Evolutionary conservation across 2,113 vertebrate species (phyloP).

Genomic region (Apus apus): DNA sequence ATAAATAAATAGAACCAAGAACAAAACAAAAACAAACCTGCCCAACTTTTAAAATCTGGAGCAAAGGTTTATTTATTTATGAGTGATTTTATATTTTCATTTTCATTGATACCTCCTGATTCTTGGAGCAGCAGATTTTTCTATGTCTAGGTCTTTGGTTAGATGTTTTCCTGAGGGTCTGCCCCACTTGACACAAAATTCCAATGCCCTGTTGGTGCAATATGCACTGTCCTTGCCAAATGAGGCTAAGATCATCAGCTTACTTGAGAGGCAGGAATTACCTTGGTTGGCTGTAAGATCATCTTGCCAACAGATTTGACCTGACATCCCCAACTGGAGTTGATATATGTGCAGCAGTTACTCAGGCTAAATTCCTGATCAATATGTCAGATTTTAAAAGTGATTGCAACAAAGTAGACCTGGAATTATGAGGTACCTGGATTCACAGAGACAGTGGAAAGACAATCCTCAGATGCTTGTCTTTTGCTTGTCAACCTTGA

Average conservation of each 20-base stretch:
- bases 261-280: background rate
- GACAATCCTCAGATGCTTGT: slow-evolving; percentile 10
- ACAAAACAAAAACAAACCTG: background rate
- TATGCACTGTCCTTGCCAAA: background rate
- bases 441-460: slow-evolving; percentile 34
- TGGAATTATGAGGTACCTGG: slow-evolving; percentile 39
- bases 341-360: slow-evolving; percentile 75
- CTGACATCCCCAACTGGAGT: slow-evolving; percentile 42
- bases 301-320: slow-evolving; percentile 68
- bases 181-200: background rate
- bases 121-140: background rate
- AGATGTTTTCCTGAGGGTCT: background rate
- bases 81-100: slow-evolving; percentile 3
- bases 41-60: background rate
- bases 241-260: background rate
- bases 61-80: slow-evolving; percentile 15
- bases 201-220: background rate
- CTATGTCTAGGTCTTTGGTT: rapidly evolving
- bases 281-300: slow-evolving; percentile 10
- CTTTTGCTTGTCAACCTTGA: slow-evolving; percentile 35
- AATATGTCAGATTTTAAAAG: slow-evolving; percentile 81
- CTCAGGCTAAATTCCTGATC: slow-evolving; percentile 79
- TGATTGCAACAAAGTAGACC: slow-evolving; percentile 66
- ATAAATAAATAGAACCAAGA: background rate
- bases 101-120: background rate